Conservation (phyloP, 1,140 invertebrate genomes). For the Lineus longissimus region DNA sequence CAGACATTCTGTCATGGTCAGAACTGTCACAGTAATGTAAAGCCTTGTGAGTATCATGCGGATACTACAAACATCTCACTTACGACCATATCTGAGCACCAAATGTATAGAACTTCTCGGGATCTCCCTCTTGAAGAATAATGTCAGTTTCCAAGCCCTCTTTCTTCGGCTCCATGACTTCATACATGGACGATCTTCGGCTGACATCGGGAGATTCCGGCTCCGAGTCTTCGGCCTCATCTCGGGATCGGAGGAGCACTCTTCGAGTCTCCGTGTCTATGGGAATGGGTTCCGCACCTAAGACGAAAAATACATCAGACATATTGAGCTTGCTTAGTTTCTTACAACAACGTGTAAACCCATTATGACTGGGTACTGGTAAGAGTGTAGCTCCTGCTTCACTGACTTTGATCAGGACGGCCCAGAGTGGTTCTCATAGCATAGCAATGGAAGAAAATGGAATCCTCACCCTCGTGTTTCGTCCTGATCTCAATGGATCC, state of each 20-base stretch:
- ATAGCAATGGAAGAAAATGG: no score
- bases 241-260: conserved; percentile 18
- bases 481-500: conserved; percentile 50
- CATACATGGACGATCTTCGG: conserved; percentile 13
- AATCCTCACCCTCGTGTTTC: conserved; percentile 28
- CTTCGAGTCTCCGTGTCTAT: conserved; percentile 19
- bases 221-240: conserved; percentile 12
- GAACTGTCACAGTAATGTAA: no score
- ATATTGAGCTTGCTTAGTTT: no score
- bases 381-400: no score
- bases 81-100: conserved; percentile 10
- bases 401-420: no score
- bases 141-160: conserved; percentile 1
- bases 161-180: conserved; percentile 22
- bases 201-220: conserved; percentile 8
- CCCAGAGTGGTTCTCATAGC: no score
- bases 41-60: no score
- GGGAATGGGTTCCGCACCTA: conserved; percentile 15
- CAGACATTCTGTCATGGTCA: no score
- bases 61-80: conserved; percentile 1
- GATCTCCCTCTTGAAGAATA: not conserved
- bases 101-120: conserved; percentile 14
- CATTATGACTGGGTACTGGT: no score
- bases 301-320: not conserved
- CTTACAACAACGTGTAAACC: no score